Percentiles rank a stretch among this genome's conserved stretches.
phyloP scores from a whole-genome alignment of 2,888 invertebrate genomes.

The Rugalucina vietnamica region DNA sequence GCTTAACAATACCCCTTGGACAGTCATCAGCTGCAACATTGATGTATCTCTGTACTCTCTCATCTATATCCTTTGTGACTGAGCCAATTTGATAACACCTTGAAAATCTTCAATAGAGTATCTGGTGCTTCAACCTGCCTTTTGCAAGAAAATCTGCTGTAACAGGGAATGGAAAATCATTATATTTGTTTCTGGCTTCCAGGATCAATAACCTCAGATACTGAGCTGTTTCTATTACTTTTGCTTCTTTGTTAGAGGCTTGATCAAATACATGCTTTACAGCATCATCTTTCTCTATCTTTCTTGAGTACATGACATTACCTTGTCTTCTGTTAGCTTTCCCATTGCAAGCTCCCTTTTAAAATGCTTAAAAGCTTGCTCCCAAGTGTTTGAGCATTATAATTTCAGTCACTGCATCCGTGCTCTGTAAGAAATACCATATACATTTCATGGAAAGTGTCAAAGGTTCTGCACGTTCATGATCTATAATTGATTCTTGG shows the following conservation, averaged over 20 bases:
- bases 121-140: not conserved
- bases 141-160: conserved; percentile 14
- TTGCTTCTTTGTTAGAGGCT: not conserved
- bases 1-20: conserved; percentile 34
- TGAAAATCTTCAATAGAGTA: not conserved
- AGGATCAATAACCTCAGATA: not conserved
- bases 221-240: not conserved
- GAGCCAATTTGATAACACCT: not conserved
- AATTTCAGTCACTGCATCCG: not conserved
- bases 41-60: conserved; percentile 12
- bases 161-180: conserved; percentile 9
- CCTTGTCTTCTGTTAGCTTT: conserved; percentile 13
- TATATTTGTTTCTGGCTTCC: not conserved
- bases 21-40: conserved; percentile 20
- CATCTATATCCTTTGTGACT: not conserved
- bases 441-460: not conserved
- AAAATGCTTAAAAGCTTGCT: conserved; percentile 15
- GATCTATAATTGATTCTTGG: not conserved
- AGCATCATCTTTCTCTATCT: not conserved
- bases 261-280: not conserved
- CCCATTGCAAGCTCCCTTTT: conserved; percentile 7
- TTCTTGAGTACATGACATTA: conserved; percentile 6
- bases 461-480: not conserved
- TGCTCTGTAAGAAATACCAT: conserved; percentile 7
- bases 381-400: not conserved